Conservation (phyloP, 2,113 vertebrate genomes). For the Pachypanchax playfairii region DNA sequence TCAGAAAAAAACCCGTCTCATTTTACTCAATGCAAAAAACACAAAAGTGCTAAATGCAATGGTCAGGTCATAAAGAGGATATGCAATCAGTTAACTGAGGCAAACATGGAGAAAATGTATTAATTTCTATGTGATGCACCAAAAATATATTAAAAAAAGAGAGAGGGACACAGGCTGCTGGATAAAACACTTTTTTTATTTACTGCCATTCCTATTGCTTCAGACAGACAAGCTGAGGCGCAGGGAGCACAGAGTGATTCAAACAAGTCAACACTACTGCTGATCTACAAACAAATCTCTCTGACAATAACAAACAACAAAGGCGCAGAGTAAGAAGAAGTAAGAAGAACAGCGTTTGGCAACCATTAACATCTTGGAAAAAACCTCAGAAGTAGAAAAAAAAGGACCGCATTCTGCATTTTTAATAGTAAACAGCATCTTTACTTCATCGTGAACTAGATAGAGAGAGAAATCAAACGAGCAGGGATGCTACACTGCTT, state of each 20-base stretch:
- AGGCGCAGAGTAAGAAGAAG: conserved; percentile 69
- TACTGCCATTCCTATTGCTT: conserved; percentile 78
- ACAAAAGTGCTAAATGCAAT: too few relatives aligned
- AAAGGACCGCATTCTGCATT: conserved; percentile 73
- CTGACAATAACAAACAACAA: conserved; percentile 74
- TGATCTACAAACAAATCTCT: conserved; percentile 73
- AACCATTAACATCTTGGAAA: conserved; percentile 77
- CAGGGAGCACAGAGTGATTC: conserved; percentile 75
- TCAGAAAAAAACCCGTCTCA: too few relatives aligned
- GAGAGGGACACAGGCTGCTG: conserved; percentile 40
- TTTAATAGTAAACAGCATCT: conserved; percentile 73
- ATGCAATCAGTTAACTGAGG: conserved; percentile 3
- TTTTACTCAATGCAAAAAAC: too few relatives aligned
- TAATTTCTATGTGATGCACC: neutral
- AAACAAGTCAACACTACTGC: conserved; percentile 72
- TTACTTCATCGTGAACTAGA: conserved; percentile 77
- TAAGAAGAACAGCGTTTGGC: conserved; percentile 80
- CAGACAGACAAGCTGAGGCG: conserved; percentile 79
- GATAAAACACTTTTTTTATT: conserved; percentile 77
- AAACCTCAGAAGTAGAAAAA: conserved; percentile 74
- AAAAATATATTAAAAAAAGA: neutral
- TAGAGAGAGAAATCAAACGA: conserved; percentile 65
- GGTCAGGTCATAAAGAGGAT: conserved; percentile 3
- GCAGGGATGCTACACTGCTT: conserved; percentile 69
- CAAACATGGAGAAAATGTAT: neutral